Evolutionary conservation across 2,113 vertebrate species (phyloP), one percentile per base, ranked within the genome.

Genomic region (Hassar affinis): DNA sequence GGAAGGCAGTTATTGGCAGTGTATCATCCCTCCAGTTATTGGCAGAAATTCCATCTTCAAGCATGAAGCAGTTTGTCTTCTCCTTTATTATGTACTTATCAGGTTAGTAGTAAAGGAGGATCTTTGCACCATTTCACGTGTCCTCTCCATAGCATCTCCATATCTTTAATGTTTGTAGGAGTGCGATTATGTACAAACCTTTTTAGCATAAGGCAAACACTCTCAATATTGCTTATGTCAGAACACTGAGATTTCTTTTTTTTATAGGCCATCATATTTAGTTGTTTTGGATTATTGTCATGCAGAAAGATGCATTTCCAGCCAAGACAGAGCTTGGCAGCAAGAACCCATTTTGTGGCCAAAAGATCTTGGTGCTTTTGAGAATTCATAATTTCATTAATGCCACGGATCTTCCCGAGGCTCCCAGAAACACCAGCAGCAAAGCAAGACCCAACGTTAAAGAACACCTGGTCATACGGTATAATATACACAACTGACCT

Each of bases 321-420:
- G 80, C 80, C 42, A 61, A 82, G 69, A 75, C n/a, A 30, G 42
- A 52, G 56, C n/a, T 71, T 76, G 81, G 81, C 54, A 76, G 30
- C 25, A 20, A 14, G 18, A 75, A 17, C 69, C 27, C 1, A 1
- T 59, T n/a, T 83, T 35, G 30, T 10, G 27, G 38, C 56, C 45
- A 64, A 47, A 83, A 76, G 64, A 83, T 64, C 81, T 57, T 52
- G 57, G 45, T 64, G 61, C 57, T 35, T 83, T 52, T 64, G 71
- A 83, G 71, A 83, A 75, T 64, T 76, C 45, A 64, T 77, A 56
- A 54, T 56, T 77, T 77, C 20, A 77, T 77, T 83, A 74, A 64
- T 35, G 71, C 57, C 15, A 82, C 49, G 47, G 54, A 72, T 72
- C 35, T 72, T 72, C 51, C 72, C 25, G 72, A 49, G 62, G 6